These are phyloP conservation scores for Micromussa lordhowensis DNA, from an alignment of 92 coral and sea anemone species.

Conservation along the genomic window DNA sequence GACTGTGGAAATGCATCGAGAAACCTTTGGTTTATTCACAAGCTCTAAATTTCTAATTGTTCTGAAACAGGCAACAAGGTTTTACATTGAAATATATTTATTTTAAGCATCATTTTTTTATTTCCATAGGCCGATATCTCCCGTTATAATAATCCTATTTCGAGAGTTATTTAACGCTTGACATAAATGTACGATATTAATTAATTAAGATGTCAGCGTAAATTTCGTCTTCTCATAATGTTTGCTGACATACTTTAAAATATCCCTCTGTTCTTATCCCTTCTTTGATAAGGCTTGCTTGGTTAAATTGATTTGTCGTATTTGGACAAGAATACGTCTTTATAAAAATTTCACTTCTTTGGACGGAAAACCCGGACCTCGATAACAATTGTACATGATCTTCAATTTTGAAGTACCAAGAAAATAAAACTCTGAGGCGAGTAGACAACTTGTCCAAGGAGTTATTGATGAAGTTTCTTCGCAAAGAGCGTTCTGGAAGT, in stretches of 20 bases:
- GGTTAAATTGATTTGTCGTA: slow-evolving; percentile 14
- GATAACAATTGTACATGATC: neutral
- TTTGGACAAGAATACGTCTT: neutral
- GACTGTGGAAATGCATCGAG: neutral
- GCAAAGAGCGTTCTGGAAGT: neutral
- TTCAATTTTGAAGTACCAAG: slow-evolving; percentile 3
- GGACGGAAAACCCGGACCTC: neutral
- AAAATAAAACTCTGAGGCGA: neutral
- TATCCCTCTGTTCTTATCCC: neutral
- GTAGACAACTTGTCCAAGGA: neutral
- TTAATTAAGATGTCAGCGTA: neutral
- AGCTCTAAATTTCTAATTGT: no score
- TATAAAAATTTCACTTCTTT: neutral
- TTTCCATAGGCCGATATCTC: neutral
- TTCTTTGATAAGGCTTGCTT: slow-evolving; percentile 18
- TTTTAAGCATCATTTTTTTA: neutral
- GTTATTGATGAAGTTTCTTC: neutral
- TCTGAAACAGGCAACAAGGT: neutral
- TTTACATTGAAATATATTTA: neutral
- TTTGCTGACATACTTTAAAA: slow-evolving; percentile 7
- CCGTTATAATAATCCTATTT: no score
- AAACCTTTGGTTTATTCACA: neutral
- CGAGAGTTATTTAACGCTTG: neutral
- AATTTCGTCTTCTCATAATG: neutral
- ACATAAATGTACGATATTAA: neutral